Evolutionary conservation across 2,797 vertebrate genomes (phyloP).

Genomic region (Muscicapa striata): DNA sequence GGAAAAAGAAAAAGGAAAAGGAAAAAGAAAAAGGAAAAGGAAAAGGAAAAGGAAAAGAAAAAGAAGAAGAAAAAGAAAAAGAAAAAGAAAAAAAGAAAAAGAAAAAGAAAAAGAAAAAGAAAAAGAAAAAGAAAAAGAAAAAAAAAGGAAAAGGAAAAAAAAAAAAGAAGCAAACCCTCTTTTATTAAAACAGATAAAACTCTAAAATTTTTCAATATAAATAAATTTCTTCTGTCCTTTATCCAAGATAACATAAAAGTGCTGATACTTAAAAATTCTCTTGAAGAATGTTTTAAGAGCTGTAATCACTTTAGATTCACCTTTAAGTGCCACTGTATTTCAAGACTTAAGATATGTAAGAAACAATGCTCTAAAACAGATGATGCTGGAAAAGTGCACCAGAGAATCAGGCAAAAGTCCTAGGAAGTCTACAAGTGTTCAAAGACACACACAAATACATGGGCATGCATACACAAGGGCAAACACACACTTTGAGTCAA

Average conservation of each 20-base stretch:
- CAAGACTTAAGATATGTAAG: not conserved
- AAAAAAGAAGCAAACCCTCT: rapidly evolving
- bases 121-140: not conserved
- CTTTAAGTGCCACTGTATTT: not conserved
- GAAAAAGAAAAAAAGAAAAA: too few species aligned
- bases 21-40: too few species aligned
- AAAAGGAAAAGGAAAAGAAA: too few species aligned
- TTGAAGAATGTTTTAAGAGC: not conserved
- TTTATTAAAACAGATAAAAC: not conserved
- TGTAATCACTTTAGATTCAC: not conserved
- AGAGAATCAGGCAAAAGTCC: not conserved
- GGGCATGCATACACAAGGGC: rapidly evolving
- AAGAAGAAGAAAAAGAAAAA: too few species aligned
- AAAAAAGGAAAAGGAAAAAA: not conserved
- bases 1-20: too few species aligned
- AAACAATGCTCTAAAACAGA: not conserved
- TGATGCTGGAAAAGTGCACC: not conserved
- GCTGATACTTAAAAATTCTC: not conserved
- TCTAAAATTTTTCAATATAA: not conserved
- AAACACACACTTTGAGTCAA: not conserved
- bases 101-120: not conserved
- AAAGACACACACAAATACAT: not conserved
- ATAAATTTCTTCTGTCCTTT: not conserved
- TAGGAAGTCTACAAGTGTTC: not conserved
- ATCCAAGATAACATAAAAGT: not conserved